Evolutionary conservation across 2,888 invertebrate species (phyloP), one percentile per base, ranked within the genome.

Genomic region (Machimus atricapillus): DNA sequence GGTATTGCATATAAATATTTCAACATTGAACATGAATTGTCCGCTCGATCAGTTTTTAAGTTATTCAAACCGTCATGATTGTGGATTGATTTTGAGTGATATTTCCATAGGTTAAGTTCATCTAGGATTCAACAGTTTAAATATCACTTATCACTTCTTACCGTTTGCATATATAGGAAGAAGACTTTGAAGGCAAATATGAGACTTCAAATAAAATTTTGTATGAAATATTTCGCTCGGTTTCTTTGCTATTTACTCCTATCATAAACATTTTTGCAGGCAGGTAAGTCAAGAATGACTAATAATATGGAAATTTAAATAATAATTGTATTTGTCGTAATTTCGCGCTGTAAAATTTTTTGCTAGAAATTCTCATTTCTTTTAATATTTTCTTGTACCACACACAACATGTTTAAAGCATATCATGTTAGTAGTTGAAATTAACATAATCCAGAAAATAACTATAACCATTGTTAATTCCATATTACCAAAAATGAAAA

Each of bases 71-170:
- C 52, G 34, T 82, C 34, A 82, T 58, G 81, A 81, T 81, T 81
- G 81, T 81, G 81, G 82, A 82, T 82, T 82, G 56, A 19, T n/a
- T 52, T 82, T 82, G 82, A 82, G 82, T 82, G 82, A 82, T 82
- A 82, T 82, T 82, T 82, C 82, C 82, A 82, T 82, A 82, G 82
- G n/a, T 37, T 82, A 58, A 82, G 58, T 12, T 19, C 78, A 23
- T 56, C 34, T 81, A 81, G 52, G 31, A 31, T 56, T 56, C 58
- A 82, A 82, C 56, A n/a, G 12, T 58, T 76, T 76, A 76, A 31
- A 76, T n/a, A 16, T 74, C 34, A 76, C n/a, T n/a, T n/a, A n/a
- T 31, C 31, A 31, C 1, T 76, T 76, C 76, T 27, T 66, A 76
- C 27, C 40, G 0, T 37, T 76, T 76, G 34, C 76, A 16, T 40